phyloP scores from a whole-genome alignment of 2,113 vertebrate genomes.

The Rhagologus leucostigma region DNA sequence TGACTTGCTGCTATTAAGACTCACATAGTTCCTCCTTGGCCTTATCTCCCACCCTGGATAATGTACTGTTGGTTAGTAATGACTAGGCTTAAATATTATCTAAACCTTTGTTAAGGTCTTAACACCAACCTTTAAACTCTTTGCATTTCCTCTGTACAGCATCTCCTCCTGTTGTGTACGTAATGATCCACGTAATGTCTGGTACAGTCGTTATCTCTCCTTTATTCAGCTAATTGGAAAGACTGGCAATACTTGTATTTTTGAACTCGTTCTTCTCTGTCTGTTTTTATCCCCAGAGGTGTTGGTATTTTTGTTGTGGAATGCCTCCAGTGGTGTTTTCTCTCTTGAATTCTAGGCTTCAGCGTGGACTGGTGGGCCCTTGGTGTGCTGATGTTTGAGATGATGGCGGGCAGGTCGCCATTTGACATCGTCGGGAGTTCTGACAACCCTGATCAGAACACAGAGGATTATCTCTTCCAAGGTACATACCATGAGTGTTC shows the following conservation, averaged over 20 bases:
- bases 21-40: not conserved
- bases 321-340: not conserved
- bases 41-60: not conserved
- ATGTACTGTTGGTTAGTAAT: not conserved
- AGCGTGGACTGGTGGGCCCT: slow-evolving; percentile 99
- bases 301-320: not conserved
- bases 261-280: not conserved
- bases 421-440: slow-evolving; percentile 98
- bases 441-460: slow-evolving; percentile 98
- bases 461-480: slow-evolving; percentile 99
- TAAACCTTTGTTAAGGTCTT: not conserved
- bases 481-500: slow-evolving; percentile 66
- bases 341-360: slow-evolving; percentile 78
- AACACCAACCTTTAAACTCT: not conserved
- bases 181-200: not conserved
- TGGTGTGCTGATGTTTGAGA: slow-evolving; percentile 98
- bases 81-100: not conserved
- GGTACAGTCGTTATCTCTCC: not conserved
- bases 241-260: not conserved
- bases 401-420: slow-evolving; percentile 97
- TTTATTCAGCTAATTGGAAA: not conserved
- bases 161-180: not conserved
- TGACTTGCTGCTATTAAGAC: not conserved
- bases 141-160: not conserved
- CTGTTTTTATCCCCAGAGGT: not conserved